Conservation (phyloP, 1,140 invertebrate genomes). For the Rhizoglyphus robini region DNA sequence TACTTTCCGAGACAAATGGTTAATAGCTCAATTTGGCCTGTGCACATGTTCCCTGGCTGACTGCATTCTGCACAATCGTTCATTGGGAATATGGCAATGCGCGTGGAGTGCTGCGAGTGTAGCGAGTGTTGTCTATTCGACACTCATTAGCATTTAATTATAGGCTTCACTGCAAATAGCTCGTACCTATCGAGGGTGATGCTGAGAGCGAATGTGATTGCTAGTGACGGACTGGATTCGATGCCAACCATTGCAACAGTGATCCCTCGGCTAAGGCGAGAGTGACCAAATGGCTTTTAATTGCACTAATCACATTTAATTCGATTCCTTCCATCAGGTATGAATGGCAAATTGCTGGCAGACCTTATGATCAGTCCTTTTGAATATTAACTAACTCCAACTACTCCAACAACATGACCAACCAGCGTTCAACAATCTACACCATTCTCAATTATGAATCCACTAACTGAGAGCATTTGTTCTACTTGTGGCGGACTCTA, state of each 20-base stretch:
- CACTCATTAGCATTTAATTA: slow-evolving; percentile 15
- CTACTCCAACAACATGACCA: too few relatives aligned
- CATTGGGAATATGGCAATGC: slow-evolving; percentile 8
- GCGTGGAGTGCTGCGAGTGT: background rate
- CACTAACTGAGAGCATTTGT: too few relatives aligned
- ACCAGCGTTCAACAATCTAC: too few relatives aligned
- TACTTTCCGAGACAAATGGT: background rate
- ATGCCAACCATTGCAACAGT: background rate
- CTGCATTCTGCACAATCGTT: slow-evolving; percentile 6
- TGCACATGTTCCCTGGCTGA: background rate
- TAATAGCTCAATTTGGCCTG: slow-evolving; percentile 7
- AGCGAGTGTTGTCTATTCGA: background rate
- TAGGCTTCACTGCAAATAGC: background rate
- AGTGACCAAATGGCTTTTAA: slow-evolving; percentile 14
- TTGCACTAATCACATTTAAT: slow-evolving; percentile 3
- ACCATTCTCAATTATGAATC: too few relatives aligned
- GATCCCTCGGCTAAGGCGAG: background rate
- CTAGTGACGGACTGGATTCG: background rate
- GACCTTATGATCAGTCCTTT: background rate
- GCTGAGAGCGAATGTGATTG: slow-evolving; percentile 14
- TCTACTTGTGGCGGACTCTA: too few relatives aligned
- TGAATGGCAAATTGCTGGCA: background rate
- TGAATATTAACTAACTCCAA: background rate
- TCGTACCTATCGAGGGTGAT: slow-evolving; percentile 13
- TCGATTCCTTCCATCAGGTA: background rate